phyloP scores from a whole-genome alignment of 2,797 vertebrate genomes.

The Danionella dracula region DNA sequence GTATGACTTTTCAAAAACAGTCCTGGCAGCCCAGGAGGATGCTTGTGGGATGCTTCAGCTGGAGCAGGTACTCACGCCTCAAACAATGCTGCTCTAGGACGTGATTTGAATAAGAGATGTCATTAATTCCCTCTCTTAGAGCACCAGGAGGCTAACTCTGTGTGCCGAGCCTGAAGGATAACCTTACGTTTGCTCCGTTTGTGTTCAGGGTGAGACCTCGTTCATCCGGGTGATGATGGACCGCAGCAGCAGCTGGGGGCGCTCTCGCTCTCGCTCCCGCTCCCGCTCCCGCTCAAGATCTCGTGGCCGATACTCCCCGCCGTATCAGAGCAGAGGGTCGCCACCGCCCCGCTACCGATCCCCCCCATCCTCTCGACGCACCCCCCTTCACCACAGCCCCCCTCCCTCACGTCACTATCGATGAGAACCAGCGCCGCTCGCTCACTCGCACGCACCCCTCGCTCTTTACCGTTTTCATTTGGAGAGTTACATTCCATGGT shows the following conservation, averaged over 20 bases:
- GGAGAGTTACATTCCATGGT: slow-evolving; percentile 68
- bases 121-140: too few relatives aligned
- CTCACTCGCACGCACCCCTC: background rate
- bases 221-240: slow-evolving; percentile 84
- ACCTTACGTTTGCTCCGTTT: background rate
- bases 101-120: too few relatives aligned
- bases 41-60: too few relatives aligned
- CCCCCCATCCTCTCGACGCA: slow-evolving; percentile 70
- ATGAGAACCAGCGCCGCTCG: slow-evolving; percentile 47
- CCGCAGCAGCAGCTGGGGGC: slow-evolving; percentile 77
- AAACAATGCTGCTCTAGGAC: too few relatives aligned
- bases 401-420: slow-evolving; percentile 74
- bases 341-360: slow-evolving; percentile 82
- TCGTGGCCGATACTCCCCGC: slow-evolving; percentile 83
- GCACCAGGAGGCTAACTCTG: too few relatives aligned
- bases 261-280: slow-evolving; percentile 81
- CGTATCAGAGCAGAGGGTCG: slow-evolving; percentile 83
- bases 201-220: slow-evolving; percentile 76
- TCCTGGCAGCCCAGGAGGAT: too few relatives aligned
- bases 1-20: too few relatives aligned
- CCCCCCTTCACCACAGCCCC: slow-evolving; percentile 65
- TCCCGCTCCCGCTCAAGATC: slow-evolving; percentile 68
- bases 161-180: too few relatives aligned
- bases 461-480: slow-evolving; percentile 41
- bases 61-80: too few relatives aligned